Evolutionary conservation across 2,888 invertebrate species (phyloP).

Genomic region (Altica lythri): DNA sequence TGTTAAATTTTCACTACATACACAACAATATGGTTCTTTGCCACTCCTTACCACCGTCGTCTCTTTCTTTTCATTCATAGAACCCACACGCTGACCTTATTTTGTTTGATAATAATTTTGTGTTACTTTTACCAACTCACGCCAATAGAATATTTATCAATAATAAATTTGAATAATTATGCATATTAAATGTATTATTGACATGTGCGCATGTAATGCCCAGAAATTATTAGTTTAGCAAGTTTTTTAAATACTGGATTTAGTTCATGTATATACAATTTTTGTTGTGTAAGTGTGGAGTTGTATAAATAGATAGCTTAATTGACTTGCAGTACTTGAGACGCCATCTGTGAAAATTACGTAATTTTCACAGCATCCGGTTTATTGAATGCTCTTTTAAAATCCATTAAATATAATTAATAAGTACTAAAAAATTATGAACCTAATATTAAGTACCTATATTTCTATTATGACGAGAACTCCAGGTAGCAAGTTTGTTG

Average conservation of each 20-base stretch:
- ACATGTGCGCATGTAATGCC: constrained; percentile 12
- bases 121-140: constrained; percentile 35
- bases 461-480: too few relatives aligned
- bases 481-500: too few relatives aligned
- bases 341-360: too few relatives aligned
- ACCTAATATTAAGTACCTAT: too few relatives aligned
- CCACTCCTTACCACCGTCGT: constrained; percentile 35
- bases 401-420: too few relatives aligned
- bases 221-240: constrained; percentile 12
- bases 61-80: constrained; percentile 46
- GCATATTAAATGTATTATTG: constrained; percentile 11
- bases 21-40: constrained; percentile 20
- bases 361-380: too few relatives aligned
- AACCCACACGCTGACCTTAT: constrained; percentile 49
- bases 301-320: not conserved
- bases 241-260: not conserved
- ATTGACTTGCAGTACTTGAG: too few relatives aligned
- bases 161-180: constrained; percentile 28
- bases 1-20: constrained; percentile 30
- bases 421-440: too few relatives aligned
- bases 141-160: constrained; percentile 32
- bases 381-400: too few relatives aligned
- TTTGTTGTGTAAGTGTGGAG: not conserved
- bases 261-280: constrained; percentile 3
- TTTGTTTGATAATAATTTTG: constrained; percentile 34